Evolutionary conservation across 2,113 vertebrate species (phyloP).

Genomic region (Amphiprion ocellaris): DNA sequence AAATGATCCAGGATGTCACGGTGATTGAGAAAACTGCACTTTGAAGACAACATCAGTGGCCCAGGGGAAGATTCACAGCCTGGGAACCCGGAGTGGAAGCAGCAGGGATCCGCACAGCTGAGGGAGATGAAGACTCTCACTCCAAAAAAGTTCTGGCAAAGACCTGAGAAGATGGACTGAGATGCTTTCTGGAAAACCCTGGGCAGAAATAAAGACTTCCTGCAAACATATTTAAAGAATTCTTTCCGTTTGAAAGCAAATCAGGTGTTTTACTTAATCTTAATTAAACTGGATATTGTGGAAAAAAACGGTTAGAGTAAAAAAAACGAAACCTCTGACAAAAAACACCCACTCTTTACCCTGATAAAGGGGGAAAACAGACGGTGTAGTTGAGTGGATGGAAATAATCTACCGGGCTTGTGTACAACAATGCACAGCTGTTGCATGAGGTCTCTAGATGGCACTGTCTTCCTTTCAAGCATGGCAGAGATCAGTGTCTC

Average conservation of each 20-base stretch:
- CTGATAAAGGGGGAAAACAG: background rate
- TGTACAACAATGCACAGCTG: conserved; percentile 15
- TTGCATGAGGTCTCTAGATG: conserved; percentile 80
- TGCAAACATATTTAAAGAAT: conserved; percentile 17
- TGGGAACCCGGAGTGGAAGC: conserved; percentile 77
- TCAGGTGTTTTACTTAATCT: too few species aligned
- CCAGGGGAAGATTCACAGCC: conserved; percentile 64
- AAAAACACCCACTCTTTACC: background rate
- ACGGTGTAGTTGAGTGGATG: background rate
- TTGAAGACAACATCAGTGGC: conserved; percentile 65
- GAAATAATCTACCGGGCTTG: background rate
- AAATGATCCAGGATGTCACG: conserved; percentile 60
- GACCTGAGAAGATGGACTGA: conserved; percentile 4
- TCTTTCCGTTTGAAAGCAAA: background rate
- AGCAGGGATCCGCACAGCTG: conserved; percentile 34
- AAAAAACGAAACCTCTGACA: background rate
- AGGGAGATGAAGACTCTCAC: conserved; percentile 29
- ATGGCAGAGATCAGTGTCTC: conserved; percentile 31
- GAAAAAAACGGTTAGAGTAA: background rate
- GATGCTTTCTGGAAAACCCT: conserved; percentile 6
- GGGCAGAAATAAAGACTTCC: background rate
- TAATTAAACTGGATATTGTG: too few species aligned
- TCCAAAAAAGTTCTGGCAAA: conserved; percentile 40
- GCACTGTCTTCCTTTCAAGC: conserved; percentile 84
- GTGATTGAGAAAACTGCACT: conserved; percentile 72